A percentile compares a stretch with the other conserved stretches of the same genome.
Evolutionary conservation across 2,888 invertebrate genomes (phyloP).

Genomic region (Herminia tarsipennalis): DNA sequence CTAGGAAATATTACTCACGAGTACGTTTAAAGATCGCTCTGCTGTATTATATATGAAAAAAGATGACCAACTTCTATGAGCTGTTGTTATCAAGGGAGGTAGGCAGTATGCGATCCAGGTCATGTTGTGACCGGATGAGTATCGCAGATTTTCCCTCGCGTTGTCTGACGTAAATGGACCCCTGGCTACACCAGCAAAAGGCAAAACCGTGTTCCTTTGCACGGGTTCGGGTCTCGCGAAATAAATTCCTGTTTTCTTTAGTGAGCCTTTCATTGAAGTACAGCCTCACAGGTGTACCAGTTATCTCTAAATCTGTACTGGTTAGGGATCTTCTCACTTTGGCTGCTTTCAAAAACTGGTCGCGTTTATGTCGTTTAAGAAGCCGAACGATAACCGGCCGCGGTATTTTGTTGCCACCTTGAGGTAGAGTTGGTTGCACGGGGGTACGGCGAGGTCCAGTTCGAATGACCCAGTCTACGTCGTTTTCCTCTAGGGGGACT

Average conservation of each 20-base stretch:
- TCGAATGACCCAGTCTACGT: slow-evolving; percentile 27
- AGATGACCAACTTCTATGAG: too few relatives aligned
- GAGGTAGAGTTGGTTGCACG: background rate
- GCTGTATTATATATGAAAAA: too few relatives aligned
- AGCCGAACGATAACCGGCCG: slow-evolving; percentile 32
- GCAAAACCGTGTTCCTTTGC: slow-evolving; percentile 13
- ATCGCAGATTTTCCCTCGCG: slow-evolving; percentile 16
- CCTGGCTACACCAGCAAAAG: slow-evolving; percentile 26
- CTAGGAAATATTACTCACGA: too few relatives aligned
- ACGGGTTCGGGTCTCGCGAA: slow-evolving; percentile 23
- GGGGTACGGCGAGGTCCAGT: slow-evolving; percentile 12
- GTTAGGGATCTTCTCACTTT: slow-evolving; percentile 27
- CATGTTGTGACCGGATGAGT: background rate
- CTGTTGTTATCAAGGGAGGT: background rate
- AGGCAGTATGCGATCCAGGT: background rate
- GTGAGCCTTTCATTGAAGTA: slow-evolving; percentile 32
- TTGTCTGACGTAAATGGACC: slow-evolving; percentile 21
- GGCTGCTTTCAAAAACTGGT: slow-evolving; percentile 30
- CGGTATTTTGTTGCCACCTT: background rate
- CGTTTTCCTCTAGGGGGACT: slow-evolving; percentile 19
- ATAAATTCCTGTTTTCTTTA: slow-evolving; percentile 26
- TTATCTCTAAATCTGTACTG: slow-evolving; percentile 16
- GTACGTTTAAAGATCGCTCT: too few relatives aligned
- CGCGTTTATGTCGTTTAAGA: slow-evolving; percentile 21
- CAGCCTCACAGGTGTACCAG: slow-evolving; percentile 6